These are phyloP conservation scores for Seira musarum DNA, from an alignment of 2,888 invertebrate genomes.

Conservation along the genomic window DNA sequence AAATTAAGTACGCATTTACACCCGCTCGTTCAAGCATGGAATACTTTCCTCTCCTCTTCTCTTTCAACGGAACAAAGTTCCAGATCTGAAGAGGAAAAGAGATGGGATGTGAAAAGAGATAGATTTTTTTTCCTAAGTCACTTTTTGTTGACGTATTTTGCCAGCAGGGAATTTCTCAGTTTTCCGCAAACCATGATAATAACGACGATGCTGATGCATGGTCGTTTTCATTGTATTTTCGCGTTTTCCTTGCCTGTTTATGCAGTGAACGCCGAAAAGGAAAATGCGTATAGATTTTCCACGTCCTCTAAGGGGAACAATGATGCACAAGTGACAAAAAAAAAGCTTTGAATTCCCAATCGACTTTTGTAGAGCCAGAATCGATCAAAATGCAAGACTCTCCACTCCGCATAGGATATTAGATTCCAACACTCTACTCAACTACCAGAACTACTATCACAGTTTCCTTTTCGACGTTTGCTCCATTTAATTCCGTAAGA, in stretches of 20 bases:
- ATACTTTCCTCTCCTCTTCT: not conserved
- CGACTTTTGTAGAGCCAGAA: conserved; percentile 53
- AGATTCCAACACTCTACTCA: too few species aligned
- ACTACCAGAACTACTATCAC: conserved; percentile 14
- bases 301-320: conserved; percentile 14
- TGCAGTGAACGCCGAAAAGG: not conserved
- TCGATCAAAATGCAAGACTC: conserved; percentile 39
- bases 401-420: not conserved
- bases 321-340: not conserved
- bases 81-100: too few species aligned
- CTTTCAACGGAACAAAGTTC: not conserved
- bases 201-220: not conserved
- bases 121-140: not conserved
- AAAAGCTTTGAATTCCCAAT: conserved; percentile 54
- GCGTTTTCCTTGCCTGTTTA: not conserved
- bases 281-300: not conserved
- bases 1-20: conserved; percentile 19
- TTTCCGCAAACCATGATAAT: conserved; percentile 14
- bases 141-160: conserved; percentile 12
- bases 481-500: not conserved
- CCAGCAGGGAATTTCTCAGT: conserved; percentile 3
- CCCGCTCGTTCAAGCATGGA: not conserved
- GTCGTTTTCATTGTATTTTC: not conserved
- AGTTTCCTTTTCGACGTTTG: not conserved
- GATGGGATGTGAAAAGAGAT: not conserved